These are phyloP conservation scores for Tachypleus tridentatus DNA, from an alignment of 1,140 invertebrate species.

Conservation along the genomic window DNA sequence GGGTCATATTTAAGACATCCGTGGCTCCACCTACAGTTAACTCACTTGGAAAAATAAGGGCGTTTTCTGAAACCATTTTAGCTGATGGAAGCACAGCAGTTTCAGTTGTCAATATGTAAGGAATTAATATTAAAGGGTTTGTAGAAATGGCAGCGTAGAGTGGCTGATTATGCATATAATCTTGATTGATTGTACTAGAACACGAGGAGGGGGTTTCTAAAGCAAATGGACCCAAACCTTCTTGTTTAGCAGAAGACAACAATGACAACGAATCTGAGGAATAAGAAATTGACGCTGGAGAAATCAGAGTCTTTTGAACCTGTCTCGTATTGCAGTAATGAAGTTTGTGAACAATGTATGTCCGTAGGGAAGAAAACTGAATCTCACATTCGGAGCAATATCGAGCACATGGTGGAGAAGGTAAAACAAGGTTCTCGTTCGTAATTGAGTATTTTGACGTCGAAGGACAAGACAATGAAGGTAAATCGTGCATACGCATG, in stretches of 20 bases:
- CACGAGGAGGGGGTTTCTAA: no score
- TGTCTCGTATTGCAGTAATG: constrained; percentile 87
- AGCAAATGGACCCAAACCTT: no score
- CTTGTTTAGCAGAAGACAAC: no score
- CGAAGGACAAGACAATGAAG: constrained; percentile 47
- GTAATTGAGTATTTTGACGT: constrained; percentile 24
- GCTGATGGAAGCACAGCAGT: constrained; percentile 33
- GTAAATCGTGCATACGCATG: constrained; percentile 72
- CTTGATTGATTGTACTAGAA: no score
- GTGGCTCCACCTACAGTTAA: not conserved
- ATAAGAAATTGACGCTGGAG: not conserved
- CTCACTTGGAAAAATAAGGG: not conserved
- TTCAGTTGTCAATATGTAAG: constrained; percentile 52
- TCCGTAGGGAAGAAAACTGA: constrained; percentile 71
- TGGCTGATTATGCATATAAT: constrained; percentile 13
- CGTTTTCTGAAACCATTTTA: not conserved
- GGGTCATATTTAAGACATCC: not conserved
- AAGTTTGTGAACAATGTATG: constrained; percentile 80
- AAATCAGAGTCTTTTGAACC: constrained; percentile 36
- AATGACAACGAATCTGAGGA: not conserved
- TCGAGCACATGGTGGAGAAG: constrained; percentile 28
- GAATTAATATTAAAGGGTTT: constrained; percentile 78
- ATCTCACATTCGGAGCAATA: constrained; percentile 94
- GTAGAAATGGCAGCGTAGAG: constrained; percentile 56
- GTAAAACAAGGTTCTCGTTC: constrained; percentile 14